Percentiles rank a stretch among this genome's conserved stretches.
These are phyloP conservation scores for Callipepla squamata DNA, from an alignment of 2,113 vertebrate species.

Conservation along the genomic window DNA sequence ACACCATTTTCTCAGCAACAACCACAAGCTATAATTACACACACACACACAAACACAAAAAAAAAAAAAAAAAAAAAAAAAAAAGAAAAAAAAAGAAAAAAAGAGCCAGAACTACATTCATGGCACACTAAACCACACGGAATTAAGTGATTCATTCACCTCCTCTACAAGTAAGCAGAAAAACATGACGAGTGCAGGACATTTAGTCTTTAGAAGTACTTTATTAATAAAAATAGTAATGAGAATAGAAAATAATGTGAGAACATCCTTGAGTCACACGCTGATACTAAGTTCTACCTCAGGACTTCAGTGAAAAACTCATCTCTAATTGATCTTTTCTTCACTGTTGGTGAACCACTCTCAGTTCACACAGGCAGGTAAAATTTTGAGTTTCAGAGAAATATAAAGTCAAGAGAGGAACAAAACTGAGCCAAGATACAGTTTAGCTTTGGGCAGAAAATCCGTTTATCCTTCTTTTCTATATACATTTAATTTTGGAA, in stretches of 20 bases:
- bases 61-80: too few species aligned
- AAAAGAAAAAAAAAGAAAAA: neutral
- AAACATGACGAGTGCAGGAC: neutral
- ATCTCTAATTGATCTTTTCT: neutral
- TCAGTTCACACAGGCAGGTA: neutral
- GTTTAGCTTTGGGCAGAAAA: neutral
- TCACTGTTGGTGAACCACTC: neutral
- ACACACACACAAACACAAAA: neutral
- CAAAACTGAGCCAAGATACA: neutral
- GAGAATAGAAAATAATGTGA: neutral
- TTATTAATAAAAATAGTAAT: conserved; percentile 16
- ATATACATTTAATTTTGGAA: neutral
- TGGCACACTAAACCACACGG: neutral
- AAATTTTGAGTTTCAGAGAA: too few species aligned
- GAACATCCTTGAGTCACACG: neutral
- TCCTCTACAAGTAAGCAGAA: conserved; percentile 18
- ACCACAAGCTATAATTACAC: conserved; percentile 28
- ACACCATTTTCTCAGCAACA: conserved; percentile 15
- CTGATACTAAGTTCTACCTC: neutral
- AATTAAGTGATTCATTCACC: conserved; percentile 35
- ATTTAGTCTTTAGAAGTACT: neutral
- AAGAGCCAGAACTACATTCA: conserved; percentile 49
- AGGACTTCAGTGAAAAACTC: neutral
- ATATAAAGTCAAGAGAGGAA: neutral
- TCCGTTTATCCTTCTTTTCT: neutral